phyloP scores from a whole-genome alignment of 2,113 vertebrate species.

The Engraulis encrasicolus region DNA sequence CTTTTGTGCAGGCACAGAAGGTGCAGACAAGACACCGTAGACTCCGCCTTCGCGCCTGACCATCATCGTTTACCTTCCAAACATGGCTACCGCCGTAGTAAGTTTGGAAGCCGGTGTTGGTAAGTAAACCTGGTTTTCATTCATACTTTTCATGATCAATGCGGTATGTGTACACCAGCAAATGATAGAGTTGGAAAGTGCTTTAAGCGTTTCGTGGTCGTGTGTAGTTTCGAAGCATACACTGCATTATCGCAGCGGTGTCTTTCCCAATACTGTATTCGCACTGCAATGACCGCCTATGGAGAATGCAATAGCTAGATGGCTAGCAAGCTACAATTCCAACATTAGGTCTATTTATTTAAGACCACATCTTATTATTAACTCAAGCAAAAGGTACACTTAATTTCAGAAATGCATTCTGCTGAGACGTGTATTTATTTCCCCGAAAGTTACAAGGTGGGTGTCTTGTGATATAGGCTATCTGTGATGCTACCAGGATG shows the following conservation, averaged over 20 bases:
- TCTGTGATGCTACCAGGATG: constrained; percentile 8
- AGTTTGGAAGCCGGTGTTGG: constrained; percentile 74
- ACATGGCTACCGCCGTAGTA: constrained; percentile 63
- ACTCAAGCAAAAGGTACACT: too few species aligned
- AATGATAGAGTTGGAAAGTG: too few species aligned
- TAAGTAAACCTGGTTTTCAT: constrained; percentile 47
- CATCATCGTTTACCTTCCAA: constrained; percentile 47
- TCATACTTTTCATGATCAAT: too few species aligned
- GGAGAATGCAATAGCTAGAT: neutral
- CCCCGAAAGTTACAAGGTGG: too few species aligned
- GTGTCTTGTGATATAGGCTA: too few species aligned
- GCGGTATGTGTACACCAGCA: too few species aligned
- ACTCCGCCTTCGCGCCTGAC: constrained; percentile 53
- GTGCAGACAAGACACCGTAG: neutral
- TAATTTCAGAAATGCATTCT: neutral
- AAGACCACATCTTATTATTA: too few species aligned
- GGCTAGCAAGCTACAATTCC: neutral
- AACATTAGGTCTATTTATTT: too few species aligned
- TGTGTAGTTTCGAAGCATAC: too few species aligned
- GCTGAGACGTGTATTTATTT: neutral
- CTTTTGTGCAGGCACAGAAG: constrained; percentile 65
- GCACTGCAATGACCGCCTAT: neutral
- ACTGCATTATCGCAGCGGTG: too few species aligned
- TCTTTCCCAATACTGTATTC: too few species aligned
- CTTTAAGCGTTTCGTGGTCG: too few species aligned